Conservation (phyloP, 1,140 invertebrate species). For the Heliconius himera region DNA sequence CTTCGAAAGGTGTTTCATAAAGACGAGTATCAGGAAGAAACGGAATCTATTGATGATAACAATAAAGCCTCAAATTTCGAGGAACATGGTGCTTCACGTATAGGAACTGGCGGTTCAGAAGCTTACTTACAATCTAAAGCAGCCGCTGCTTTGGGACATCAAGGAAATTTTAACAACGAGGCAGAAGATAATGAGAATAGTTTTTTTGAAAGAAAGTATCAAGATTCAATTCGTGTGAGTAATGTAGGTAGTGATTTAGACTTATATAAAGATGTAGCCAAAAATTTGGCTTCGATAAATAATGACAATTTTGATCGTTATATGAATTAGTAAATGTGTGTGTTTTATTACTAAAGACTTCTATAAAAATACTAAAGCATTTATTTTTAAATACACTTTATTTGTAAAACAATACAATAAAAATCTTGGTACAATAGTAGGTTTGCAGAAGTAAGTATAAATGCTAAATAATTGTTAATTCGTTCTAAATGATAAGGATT, state of each 20-base stretch:
- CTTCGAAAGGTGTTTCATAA: slow-evolving; percentile 87
- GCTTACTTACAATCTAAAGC: slow-evolving; percentile 52
- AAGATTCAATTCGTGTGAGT: slow-evolving; percentile 29
- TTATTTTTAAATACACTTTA: neutral
- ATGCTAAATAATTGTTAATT: neutral
- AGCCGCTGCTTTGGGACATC: slow-evolving; percentile 43
- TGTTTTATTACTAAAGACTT: neutral
- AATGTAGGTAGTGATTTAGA: slow-evolving; percentile 43
- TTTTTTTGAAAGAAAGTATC: slow-evolving; percentile 46
- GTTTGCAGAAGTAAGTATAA: neutral
- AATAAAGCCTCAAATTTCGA: slow-evolving; percentile 50
- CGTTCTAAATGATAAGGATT: neutral
- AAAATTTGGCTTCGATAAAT: slow-evolving; percentile 51
- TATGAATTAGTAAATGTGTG: slow-evolving; percentile 3
- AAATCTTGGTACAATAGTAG: neutral
- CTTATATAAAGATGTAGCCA: slow-evolving; percentile 51
- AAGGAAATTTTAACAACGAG: slow-evolving; percentile 42
- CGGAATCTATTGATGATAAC: slow-evolving; percentile 85
- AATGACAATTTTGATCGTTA: slow-evolving; percentile 50
- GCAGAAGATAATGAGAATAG: slow-evolving; percentile 44
- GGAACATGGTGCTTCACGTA: slow-evolving; percentile 52
- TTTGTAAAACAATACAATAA: slow-evolving; percentile 1
- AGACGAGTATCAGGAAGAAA: slow-evolving; percentile 87
- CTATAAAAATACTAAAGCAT: neutral
- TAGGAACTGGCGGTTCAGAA: slow-evolving; percentile 51